A percentile compares a stretch with the other conserved stretches of the same genome.
Conservation (phyloP, 2,113 vertebrate genomes). For the Leptosomus discolor region DNA sequence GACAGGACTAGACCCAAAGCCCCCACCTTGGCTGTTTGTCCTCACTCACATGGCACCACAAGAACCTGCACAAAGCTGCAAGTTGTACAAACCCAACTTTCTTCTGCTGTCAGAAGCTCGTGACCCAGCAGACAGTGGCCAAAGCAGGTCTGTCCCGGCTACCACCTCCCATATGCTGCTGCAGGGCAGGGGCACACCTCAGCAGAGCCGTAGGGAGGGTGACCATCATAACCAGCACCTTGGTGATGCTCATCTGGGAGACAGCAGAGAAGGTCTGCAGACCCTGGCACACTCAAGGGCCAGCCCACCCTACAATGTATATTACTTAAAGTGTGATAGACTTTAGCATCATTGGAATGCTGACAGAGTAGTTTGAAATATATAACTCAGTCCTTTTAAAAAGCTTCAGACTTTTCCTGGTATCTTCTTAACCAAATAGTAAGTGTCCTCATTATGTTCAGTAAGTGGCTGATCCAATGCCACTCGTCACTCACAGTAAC, state of each 20-base stretch:
- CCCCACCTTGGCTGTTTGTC: background rate
- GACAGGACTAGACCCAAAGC: background rate
- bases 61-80: background rate
- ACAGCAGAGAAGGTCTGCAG: background rate
- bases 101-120: accelerated
- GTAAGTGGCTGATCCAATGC: background rate
- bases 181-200: background rate
- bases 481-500: background rate
- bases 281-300: accelerated
- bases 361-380: background rate
- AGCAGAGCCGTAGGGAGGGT: background rate
- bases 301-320: accelerated
- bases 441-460: background rate
- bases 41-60: background rate
- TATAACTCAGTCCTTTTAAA: background rate
- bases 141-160: background rate
- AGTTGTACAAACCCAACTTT: background rate
- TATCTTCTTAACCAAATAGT: background rate
- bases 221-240: background rate
- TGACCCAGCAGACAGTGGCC: background rate
- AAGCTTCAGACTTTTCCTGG: background rate
- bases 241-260: accelerated
- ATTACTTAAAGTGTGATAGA: background rate
- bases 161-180: accelerated
- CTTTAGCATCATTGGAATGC: background rate